These are phyloP conservation scores for Meandrusa payeni DNA, from an alignment of 2,888 invertebrate genomes.

Conservation along the genomic window DNA sequence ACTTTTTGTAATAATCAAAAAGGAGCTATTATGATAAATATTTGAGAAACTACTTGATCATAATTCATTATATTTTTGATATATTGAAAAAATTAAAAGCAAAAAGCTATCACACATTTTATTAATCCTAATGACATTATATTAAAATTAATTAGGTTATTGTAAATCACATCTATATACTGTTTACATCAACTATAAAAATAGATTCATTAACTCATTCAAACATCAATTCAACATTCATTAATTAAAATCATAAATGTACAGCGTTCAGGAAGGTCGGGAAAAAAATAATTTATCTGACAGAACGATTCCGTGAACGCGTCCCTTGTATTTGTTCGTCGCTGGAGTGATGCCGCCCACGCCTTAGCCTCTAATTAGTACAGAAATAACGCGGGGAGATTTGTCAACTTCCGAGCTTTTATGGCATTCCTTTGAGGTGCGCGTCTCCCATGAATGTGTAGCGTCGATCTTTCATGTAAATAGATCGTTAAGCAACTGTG, in stretches of 20 bases:
- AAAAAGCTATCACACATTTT: too few species aligned
- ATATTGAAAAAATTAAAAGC: too few species aligned
- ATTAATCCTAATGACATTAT: too few species aligned
- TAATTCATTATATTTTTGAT: too few species aligned
- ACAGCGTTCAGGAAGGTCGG: conserved; percentile 19
- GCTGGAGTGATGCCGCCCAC: conserved; percentile 56
- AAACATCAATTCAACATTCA: conserved; percentile 14
- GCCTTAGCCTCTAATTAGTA: conserved; percentile 73
- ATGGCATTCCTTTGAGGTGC: conserved; percentile 68
- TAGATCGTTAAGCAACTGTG: conserved; percentile 68
- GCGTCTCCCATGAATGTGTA: conserved; percentile 43
- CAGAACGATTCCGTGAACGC: conserved; percentile 19
- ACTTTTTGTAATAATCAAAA: too few species aligned
- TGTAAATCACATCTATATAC: too few species aligned
- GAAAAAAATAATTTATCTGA: conserved; percentile 22
- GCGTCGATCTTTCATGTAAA: conserved; percentile 56
- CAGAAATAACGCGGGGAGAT: conserved; percentile 73
- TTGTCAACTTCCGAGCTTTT: conserved; percentile 77
- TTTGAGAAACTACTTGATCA: too few species aligned
- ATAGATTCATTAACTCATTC: not conserved
- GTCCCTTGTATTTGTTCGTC: conserved; percentile 42
- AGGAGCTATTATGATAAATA: too few species aligned
- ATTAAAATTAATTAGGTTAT: not conserved
- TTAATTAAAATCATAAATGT: conserved; percentile 20
- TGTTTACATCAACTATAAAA: too few species aligned